Conservation (phyloP, 2,888 invertebrate species). For the Mystacides longicornis region DNA sequence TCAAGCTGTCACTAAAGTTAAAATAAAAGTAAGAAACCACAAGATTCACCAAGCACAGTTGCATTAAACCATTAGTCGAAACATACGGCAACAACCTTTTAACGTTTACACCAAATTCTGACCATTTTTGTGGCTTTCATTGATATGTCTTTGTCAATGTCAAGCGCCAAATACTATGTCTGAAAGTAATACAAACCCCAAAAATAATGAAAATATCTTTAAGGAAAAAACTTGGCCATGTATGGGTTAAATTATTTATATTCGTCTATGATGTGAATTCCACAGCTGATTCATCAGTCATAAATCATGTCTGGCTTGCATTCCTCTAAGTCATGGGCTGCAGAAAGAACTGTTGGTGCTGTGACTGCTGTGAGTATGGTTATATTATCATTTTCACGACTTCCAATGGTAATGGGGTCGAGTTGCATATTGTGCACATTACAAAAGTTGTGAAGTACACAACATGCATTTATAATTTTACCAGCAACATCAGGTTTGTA, state of each 20-base stretch:
- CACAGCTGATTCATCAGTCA: background rate
- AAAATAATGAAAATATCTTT: too few relatives aligned
- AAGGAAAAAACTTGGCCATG: too few relatives aligned
- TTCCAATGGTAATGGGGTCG: background rate
- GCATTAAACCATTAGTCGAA: too few relatives aligned
- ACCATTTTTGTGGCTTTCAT: too few relatives aligned
- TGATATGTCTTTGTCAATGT: too few relatives aligned
- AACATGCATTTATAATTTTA: conserved; percentile 2
- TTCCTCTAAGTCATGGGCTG: background rate
- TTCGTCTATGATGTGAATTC: background rate
- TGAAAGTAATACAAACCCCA: too few relatives aligned
- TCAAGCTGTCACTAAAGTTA: too few relatives aligned
- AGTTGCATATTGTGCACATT: background rate
- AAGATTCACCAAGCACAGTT: too few relatives aligned
- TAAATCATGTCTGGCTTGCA: background rate
- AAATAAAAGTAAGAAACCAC: too few relatives aligned
- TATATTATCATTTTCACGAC: background rate
- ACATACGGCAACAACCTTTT: too few relatives aligned
- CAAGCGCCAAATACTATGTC: too few relatives aligned
- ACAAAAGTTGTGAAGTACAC: background rate
- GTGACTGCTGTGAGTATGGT: background rate
- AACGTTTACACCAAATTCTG: too few relatives aligned
- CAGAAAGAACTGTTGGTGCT: background rate
- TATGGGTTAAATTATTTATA: background rate
- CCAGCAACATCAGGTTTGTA: background rate